Base-by-base conservation (phyloP, 2,888 invertebrate genomes). In the Graphium colonna region DNA sequence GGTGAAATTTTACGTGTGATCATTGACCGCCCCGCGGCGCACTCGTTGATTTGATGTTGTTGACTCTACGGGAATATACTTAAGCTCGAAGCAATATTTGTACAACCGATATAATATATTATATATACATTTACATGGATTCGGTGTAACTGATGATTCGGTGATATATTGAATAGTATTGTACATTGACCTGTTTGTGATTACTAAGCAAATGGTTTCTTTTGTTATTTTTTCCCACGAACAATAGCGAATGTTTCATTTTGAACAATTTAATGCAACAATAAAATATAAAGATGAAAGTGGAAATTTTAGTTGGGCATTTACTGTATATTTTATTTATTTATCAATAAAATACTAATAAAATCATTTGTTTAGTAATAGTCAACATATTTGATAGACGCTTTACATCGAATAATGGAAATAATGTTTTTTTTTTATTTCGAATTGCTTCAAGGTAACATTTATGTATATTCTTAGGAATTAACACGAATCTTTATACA, bases 1-100 rank as follows among this genome's bases (percentile, higher is more conserved):
- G 63, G 74, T 79, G 73, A 83, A 82, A 86, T 82, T 80, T 75
- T 77, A 79, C 77, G 73, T 79, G 77, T 78, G 76, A 79, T 82
- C 77, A 74, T 74, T 79, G 75, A 62, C 68, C 59, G 62, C 68
- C 73, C 68, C 69, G 67, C 63, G 71, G 71, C 68, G 68, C 67
- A 69, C 66, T 73, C 67, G 67, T 72, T 68, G 67, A 59, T 60
- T 63, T 63, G 61, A 46, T 39, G 21, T 51, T 33, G 40, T 40
- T 39, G 40, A 51, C 43, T 50, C 33, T 47, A 46, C 50, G 43
- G 41, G 41, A 50, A 44, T 53, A 49, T 48, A 44, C 39, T 9
- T 36, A 36, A 36, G 9, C 45, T 43, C 36, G 41, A 55, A 55
- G 38, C 47, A 42, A 54, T 45, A 50, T 50, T 36, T 54, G 45